Percentiles rank a stretch among this genome's conserved stretches.
Conservation (phyloP, 2,888 invertebrate genomes). For the Cephus pygmeus region DNA sequence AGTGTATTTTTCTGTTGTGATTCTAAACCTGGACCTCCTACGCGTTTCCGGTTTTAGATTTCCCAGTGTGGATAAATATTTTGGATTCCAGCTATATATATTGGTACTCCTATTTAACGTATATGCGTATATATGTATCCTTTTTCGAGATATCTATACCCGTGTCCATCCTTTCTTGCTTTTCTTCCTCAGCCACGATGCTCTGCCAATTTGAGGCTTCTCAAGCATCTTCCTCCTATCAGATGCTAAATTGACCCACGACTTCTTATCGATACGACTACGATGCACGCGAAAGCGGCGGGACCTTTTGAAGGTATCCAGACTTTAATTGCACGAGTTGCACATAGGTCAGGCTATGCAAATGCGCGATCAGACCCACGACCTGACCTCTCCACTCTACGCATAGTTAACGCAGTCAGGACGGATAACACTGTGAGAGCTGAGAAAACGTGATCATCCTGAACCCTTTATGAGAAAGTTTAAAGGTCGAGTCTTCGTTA, state of each 20-base stretch:
- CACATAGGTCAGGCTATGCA: background rate
- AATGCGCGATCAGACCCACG: background rate
- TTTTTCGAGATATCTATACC: background rate
- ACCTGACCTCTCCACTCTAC: background rate
- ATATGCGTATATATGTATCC: background rate
- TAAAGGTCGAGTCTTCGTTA: background rate
- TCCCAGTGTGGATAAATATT: background rate
- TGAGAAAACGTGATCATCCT: background rate
- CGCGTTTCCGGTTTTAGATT: background rate
- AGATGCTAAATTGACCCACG: background rate
- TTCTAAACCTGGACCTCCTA: background rate
- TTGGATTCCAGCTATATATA: background rate
- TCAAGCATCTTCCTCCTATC: background rate
- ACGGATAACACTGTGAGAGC: background rate
- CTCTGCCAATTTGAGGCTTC: background rate
- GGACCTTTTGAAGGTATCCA: background rate
- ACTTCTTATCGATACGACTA: background rate
- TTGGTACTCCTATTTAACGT: background rate
- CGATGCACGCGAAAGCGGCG: background rate
- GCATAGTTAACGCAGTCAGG: background rate
- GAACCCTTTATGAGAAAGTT: background rate
- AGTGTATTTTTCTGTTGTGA: background rate
- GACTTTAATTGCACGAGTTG: background rate
- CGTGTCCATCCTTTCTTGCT: background rate
- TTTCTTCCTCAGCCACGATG: background rate